Conservation (phyloP, 2,797 vertebrate genomes). For the Microchirus variegatus region DNA sequence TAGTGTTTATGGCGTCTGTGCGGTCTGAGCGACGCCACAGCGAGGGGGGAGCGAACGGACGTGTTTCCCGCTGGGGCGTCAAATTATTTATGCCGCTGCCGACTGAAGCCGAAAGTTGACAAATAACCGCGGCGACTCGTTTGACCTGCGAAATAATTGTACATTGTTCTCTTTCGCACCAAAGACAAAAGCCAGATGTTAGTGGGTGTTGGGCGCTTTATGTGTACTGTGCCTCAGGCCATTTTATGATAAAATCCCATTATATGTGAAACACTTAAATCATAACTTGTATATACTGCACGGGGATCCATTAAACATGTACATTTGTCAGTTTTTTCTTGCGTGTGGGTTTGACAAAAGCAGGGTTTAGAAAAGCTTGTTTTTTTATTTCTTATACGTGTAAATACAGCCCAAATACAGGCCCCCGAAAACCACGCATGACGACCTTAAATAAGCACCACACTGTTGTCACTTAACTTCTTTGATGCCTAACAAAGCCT, state of each 20-base stretch:
- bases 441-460: constrained; percentile 37
- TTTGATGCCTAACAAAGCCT: constrained; percentile 36
- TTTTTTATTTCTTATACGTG: constrained; percentile 9
- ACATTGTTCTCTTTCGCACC: neutral
- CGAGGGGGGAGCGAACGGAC: neutral
- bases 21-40: neutral
- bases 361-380: neutral
- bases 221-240: neutral
- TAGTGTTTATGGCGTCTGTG: neutral
- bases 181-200: constrained; percentile 6
- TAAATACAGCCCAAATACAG: constrained; percentile 1
- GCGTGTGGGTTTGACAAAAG: neutral
- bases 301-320: neutral
- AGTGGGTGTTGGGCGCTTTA: neutral
- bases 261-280: neutral
- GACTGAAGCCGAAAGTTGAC: neutral
- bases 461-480: constrained; percentile 40
- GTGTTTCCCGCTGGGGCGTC: neutral
- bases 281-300: neutral
- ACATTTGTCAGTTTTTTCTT: neutral
- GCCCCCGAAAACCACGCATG: constrained; percentile 11
- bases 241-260: neutral
- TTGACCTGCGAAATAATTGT: neutral
- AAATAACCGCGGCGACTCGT: neutral
- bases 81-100: neutral